Percentiles rank a stretch among this genome's conserved stretches.
Evolutionary conservation across 2,113 vertebrate genomes (phyloP).

Genomic region (Machaerirhynchus nigripectus): DNA sequence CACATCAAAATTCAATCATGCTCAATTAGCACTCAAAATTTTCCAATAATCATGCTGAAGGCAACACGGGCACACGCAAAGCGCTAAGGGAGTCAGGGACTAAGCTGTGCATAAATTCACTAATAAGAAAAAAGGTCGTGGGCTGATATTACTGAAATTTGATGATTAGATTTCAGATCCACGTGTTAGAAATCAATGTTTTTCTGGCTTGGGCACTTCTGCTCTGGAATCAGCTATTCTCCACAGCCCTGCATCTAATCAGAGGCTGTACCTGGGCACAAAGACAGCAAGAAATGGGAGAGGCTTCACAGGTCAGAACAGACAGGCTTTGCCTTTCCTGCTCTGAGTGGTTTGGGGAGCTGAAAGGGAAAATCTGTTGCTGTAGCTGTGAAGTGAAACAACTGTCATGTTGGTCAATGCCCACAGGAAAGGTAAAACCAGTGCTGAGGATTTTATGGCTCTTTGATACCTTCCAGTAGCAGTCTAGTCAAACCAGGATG

Average conservation of each 20-base stretch:
- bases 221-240: slow-evolving; percentile 27
- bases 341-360: background rate
- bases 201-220: slow-evolving; percentile 55
- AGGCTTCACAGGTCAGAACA: slow-evolving; percentile 59
- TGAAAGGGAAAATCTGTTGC: slow-evolving; percentile 37
- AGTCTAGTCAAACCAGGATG: slow-evolving; percentile 41
- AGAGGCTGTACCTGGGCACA: slow-evolving; percentile 5
- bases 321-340: slow-evolving; percentile 38
- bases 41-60: slow-evolving; percentile 67
- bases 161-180: slow-evolving; percentile 74
- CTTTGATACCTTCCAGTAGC: slow-evolving; percentile 39
- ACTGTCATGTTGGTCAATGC: slow-evolving; percentile 36
- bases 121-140: slow-evolving; percentile 76
- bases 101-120: slow-evolving; percentile 71
- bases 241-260: slow-evolving; percentile 4
- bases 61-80: slow-evolving; percentile 37
- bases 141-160: slow-evolving; percentile 73
- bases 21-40: slow-evolving; percentile 62
- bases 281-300: slow-evolving; percentile 56
- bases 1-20: slow-evolving; percentile 65
- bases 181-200: slow-evolving; percentile 70
- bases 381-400: slow-evolving; percentile 31
- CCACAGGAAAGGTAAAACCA: slow-evolving; percentile 47
- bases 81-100: slow-evolving; percentile 43
- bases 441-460: background rate